Percentiles rank a stretch among this genome's conserved stretches.
These are phyloP conservation scores for Vidua chalybeata DNA, from an alignment of 2,113 vertebrate genomes.

Conservation along the genomic window DNA sequence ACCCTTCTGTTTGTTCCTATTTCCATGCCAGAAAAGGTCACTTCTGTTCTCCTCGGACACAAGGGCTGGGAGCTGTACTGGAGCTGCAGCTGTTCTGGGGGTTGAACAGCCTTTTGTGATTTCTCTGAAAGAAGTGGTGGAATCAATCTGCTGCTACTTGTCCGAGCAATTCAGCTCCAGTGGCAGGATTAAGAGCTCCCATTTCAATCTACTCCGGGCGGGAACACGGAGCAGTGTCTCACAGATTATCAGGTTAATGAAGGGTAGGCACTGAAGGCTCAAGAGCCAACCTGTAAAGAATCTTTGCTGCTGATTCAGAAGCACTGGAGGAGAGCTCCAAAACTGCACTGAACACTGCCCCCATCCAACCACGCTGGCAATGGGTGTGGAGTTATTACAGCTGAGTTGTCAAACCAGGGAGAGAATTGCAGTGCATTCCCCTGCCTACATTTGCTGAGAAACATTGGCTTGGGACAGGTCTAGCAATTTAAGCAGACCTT, in stretches of 20 bases:
- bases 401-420: neutral
- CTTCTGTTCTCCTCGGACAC: neutral
- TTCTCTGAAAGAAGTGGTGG: constrained; percentile 41
- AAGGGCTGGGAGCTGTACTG: neutral
- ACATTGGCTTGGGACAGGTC: neutral
- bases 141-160: constrained; percentile 46
- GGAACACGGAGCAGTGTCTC: neutral
- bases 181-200: constrained; percentile 21
- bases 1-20: neutral
- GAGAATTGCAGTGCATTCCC: neutral
- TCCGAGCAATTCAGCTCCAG: constrained; percentile 48
- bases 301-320: neutral
- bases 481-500: neutral
- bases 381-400: neutral
- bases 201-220: neutral
- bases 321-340: neutral
- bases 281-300: neutral
- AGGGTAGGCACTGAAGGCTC: neutral
- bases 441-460: neutral
- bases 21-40: neutral
- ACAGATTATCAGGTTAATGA: neutral
- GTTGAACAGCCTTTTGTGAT: constrained; percentile 22
- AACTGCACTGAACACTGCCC: neutral
- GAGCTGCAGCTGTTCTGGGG: neutral
- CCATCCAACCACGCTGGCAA: neutral